Percentiles rank a stretch among this genome's conserved stretches.
These are phyloP conservation scores for Psammodynastes pulverulentus DNA, from an alignment of 2,113 vertebrate species.

Conservation along the genomic window DNA sequence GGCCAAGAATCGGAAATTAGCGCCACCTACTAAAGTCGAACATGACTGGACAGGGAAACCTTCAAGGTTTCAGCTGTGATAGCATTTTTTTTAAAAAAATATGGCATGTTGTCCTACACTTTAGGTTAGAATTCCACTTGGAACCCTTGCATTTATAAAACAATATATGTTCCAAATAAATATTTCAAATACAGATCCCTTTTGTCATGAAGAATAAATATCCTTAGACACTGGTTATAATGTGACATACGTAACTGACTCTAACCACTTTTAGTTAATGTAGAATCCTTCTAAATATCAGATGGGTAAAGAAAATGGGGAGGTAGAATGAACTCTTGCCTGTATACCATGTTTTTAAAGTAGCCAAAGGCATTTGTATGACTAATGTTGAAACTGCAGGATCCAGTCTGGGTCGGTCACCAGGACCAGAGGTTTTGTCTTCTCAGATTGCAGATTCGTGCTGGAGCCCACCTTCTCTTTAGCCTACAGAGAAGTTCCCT, in stretches of 20 bases:
- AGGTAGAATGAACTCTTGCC: background rate
- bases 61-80: background rate
- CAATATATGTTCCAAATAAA: background rate
- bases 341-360: background rate
- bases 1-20: background rate
- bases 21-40: background rate
- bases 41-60: background rate
- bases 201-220: background rate
- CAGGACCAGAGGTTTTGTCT: background rate
- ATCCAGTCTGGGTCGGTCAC: background rate
- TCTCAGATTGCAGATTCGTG: background rate
- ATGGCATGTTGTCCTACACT: background rate
- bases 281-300: background rate
- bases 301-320: background rate
- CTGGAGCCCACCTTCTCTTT: background rate
- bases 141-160: background rate
- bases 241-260: background rate
- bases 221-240: background rate
- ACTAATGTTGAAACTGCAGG: background rate
- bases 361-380: background rate
- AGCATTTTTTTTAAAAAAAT: background rate
- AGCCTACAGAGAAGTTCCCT: background rate
- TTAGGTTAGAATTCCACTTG: background rate
- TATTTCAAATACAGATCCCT: background rate
- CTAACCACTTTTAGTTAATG: background rate